Conservation (phyloP, 23 tunicate genomes). For the Clavelina lepadiformis region DNA sequence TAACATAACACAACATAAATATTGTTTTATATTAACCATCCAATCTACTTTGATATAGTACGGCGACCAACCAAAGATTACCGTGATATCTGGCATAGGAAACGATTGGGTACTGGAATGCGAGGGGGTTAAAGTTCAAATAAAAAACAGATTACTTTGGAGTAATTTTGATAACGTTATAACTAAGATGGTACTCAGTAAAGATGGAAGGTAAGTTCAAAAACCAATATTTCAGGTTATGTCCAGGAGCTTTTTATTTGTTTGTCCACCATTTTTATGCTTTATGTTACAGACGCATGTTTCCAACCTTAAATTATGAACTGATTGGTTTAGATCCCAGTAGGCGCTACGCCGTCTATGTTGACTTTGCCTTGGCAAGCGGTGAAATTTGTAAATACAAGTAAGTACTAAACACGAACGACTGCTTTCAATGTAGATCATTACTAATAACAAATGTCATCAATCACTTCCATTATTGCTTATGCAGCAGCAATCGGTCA, state of each 20-base stretch:
- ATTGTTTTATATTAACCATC: no score
- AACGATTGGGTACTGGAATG: conserved; percentile 54
- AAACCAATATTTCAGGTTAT: no score
- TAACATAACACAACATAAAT: no score
- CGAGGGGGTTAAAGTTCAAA: conserved; percentile 35
- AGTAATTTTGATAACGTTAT: conserved; percentile 40
- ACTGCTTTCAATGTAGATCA: no score
- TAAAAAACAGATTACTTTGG: conserved; percentile 30
- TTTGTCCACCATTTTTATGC: no score
- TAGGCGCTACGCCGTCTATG: conserved; percentile 33
- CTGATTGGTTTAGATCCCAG: conserved; percentile 37
- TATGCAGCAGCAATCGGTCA: conserved; percentile 30
- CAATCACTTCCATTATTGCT: no score
- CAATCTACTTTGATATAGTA: no score
- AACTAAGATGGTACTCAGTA: conserved; percentile 52
- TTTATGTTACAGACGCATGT: conserved; percentile 54
- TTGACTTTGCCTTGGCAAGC: conserved; percentile 48
- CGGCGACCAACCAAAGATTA: conserved; percentile 10
- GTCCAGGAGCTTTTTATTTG: no score
- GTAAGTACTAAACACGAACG: conserved; percentile 19
- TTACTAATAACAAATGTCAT: no score
- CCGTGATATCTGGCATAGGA: conserved; percentile 11
- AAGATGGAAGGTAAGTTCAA: conserved; percentile 60
- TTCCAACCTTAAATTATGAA: conserved; percentile 46
- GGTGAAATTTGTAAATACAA: conserved; percentile 38